Conservation (phyloP, 2,797 vertebrate species). For the Salmo trutta region DNA sequence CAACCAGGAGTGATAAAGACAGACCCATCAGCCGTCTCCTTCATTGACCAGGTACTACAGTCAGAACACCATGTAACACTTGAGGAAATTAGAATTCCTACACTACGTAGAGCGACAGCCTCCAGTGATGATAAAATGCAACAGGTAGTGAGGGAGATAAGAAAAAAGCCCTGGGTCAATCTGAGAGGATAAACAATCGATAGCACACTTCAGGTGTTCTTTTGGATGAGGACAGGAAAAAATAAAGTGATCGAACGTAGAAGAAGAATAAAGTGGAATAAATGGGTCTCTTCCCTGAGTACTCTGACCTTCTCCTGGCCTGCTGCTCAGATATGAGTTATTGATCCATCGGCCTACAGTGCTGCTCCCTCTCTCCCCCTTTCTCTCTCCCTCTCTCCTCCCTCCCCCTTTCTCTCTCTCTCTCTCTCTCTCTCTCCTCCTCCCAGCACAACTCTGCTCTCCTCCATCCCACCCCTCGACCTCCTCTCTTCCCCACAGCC, state of each 20-base stretch:
- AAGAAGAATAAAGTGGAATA: not conserved
- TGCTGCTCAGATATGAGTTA: not conserved
- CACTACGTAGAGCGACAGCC: not conserved
- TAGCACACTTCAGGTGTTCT: constrained; percentile 17
- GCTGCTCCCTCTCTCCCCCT: too few species aligned
- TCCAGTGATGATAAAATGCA: constrained; percentile 13
- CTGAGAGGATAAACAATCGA: constrained; percentile 24
- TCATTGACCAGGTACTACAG: constrained; percentile 11
- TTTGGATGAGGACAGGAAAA: not conserved
- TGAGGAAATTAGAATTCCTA: not conserved
- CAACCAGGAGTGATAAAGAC: constrained; percentile 30
- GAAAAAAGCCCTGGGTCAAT: constrained; percentile 11
- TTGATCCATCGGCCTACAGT: not conserved
- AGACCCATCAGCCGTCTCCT: constrained; percentile 31
- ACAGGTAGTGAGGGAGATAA: constrained; percentile 15
- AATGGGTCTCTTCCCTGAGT: constrained; percentile 5
- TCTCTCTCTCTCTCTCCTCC: not conserved
- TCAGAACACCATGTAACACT: not conserved
- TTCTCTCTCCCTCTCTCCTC: not conserved
- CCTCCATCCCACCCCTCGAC: constrained; percentile 19
- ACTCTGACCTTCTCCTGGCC: constrained; percentile 1
- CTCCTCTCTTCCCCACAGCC: not conserved
- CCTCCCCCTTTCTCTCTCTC: constrained; percentile 19
- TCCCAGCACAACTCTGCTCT: constrained; percentile 6
- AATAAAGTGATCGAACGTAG: not conserved